Conservation (phyloP, 2,888 invertebrate species). For the Globia sparganii region DNA sequence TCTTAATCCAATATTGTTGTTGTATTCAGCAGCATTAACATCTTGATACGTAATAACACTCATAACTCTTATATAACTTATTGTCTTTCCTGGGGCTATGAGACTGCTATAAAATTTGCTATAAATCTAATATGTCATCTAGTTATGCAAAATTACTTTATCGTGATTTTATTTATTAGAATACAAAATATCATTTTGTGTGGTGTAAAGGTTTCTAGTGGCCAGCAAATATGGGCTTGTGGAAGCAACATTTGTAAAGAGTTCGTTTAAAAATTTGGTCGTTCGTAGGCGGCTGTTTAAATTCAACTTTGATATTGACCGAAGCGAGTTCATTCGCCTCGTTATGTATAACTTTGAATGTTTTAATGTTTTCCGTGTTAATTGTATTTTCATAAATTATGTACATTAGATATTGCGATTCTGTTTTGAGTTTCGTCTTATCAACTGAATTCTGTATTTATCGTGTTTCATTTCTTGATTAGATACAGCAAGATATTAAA, state of each 20-base stretch:
- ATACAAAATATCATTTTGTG: conserved; percentile 21
- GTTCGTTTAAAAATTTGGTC: conserved; percentile 59
- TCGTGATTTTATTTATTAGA: conserved; percentile 64
- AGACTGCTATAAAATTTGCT: conserved; percentile 69
- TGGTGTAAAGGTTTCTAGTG: conserved; percentile 18
- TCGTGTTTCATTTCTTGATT: conserved; percentile 11
- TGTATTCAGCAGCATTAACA: conserved; percentile 30
- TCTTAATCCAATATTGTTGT: conserved; percentile 40
- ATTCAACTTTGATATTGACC: conserved; percentile 67
- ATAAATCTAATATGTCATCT: conserved; percentile 54
- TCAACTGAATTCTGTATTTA: not conserved
- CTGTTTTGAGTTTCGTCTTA: not conserved
- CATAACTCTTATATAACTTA: conserved; percentile 74
- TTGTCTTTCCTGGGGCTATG: conserved; percentile 75
- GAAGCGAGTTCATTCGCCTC: conserved; percentile 61
- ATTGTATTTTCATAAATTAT: conserved; percentile 25
- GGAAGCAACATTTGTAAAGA: conserved; percentile 36
- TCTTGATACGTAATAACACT: conserved; percentile 27
- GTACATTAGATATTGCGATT: not conserved
- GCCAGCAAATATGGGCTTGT: conserved; percentile 34
- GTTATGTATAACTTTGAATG: conserved; percentile 43
- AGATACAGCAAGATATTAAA: conserved; percentile 21
- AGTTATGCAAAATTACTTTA: conserved; percentile 81
- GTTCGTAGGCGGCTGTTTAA: conserved; percentile 64
- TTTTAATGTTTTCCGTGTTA: conserved; percentile 34